Evolutionary conservation across 2,888 invertebrate genomes (phyloP), one percentile per base, ranked within the genome.

Genomic region (Lordiphosa fenestrarum): DNA sequence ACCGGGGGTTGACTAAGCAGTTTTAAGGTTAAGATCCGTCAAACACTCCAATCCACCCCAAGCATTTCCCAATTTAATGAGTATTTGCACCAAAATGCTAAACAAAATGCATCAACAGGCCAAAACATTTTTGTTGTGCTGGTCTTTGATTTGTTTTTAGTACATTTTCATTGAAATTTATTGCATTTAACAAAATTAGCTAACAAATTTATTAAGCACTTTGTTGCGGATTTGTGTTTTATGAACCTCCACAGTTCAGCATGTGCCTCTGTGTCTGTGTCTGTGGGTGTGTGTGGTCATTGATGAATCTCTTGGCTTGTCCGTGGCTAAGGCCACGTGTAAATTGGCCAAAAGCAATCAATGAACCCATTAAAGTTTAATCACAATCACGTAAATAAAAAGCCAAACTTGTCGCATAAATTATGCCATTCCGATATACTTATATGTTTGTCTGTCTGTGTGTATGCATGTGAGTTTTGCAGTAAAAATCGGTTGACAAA

Each of bases 161-260:
- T 74, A 74, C 80, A 67, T 80, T 83, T 84, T 73, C 67, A 75
- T 71, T 77, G 53, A 84, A 85, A 85, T 86, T 85, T 85, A 85
- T 85, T 82, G 78, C 86, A 73, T 75, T 81, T 74, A 84, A 76
- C 70, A 71, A 77, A 85, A 86, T 86, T 84, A 84, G 78, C 84
- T 71, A 77, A 80, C 80, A 86, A 85, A 85, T 86, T 84, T 85
- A 85, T 85, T 76, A 82, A 81, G 71, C 82, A 77, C 71, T 71
- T 71, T 71, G 67, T 51, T 62, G 39, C 49, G 39, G 23, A 48
- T 51, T 60, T 56, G 30, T 42, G 47, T 57, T 54, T 66, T 49
- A 62, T 62, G 62, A 62, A 63, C 53, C 53, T 30, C 30, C 25
- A 25, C 7, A 6, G 25, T 25, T 25, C 7, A 25, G 25, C 44